A percentile compares a stretch with the other conserved stretches of the same genome.
Conservation (phyloP, 2,797 vertebrate species). For the Pseudotriccus pelzelni region DNA sequence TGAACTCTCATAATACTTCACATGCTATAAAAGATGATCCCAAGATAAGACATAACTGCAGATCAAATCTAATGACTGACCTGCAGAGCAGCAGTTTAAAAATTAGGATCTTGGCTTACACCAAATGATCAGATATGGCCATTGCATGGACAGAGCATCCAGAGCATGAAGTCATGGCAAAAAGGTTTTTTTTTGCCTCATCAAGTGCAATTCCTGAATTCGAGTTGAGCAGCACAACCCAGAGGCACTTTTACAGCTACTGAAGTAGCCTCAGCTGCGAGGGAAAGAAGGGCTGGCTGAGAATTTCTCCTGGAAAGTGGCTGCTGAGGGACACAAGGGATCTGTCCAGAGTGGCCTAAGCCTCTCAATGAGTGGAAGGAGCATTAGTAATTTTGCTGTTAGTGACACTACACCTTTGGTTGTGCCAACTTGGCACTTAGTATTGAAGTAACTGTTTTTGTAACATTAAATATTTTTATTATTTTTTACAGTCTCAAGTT, state of each 20-base stretch:
- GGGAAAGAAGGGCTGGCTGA: background rate
- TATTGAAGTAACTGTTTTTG: background rate
- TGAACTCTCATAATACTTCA: slow-evolving; percentile 11
- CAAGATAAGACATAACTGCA: background rate
- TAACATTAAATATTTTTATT: background rate
- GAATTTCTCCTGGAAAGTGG: background rate
- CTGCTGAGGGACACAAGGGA: background rate
- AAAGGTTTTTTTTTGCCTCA: background rate
- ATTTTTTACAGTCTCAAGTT: background rate
- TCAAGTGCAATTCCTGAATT: background rate
- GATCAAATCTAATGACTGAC: background rate
- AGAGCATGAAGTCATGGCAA: background rate
- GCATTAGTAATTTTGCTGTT: background rate
- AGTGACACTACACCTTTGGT: fast-evolving
- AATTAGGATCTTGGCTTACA: background rate
- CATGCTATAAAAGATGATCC: background rate
- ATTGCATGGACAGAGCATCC: background rate
- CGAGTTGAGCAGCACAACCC: background rate
- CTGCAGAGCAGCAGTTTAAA: background rate
- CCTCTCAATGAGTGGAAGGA: background rate
- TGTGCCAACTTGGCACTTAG: background rate
- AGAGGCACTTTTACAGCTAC: background rate
- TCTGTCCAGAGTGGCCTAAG: background rate
- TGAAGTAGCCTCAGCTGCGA: background rate
- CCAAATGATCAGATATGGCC: background rate